These are phyloP conservation scores for Micromys minutus DNA, from an alignment of 2,113 vertebrate species.

Conservation along the genomic window DNA sequence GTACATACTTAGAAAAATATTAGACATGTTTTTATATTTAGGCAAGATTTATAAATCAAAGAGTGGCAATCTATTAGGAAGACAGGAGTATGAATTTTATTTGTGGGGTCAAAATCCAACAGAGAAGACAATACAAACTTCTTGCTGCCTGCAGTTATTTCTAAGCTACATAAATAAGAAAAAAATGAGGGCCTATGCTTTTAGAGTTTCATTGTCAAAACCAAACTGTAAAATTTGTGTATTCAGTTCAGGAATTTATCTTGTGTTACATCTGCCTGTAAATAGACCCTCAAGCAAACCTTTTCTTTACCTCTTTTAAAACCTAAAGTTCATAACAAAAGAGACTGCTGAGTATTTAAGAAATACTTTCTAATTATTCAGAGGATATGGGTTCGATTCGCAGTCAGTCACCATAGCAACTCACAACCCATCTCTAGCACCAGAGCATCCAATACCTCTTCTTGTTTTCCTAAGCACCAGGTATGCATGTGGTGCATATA, in stretches of 20 bases:
- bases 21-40: too few species aligned
- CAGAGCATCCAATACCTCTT: too few species aligned
- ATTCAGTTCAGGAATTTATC: neutral
- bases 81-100: neutral
- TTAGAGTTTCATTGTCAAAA: neutral
- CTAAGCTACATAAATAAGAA: neutral
- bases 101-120: neutral
- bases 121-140: neutral
- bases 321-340: neutral
- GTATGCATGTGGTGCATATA: neutral
- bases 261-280: neutral
- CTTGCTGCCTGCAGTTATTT: neutral
- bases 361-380: neutral
- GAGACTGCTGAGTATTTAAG: neutral
- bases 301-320: neutral
- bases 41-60: neutral
- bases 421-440: neutral
- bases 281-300: neutral
- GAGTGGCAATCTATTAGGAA: neutral
- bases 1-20: too few species aligned
- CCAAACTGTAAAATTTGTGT: neutral
- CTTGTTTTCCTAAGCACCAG: neutral
- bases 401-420: neutral
- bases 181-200: neutral
- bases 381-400: neutral